These are phyloP conservation scores for Strigamia transsilvanica DNA, from an alignment of 2,888 invertebrate species.

Conservation along the genomic window DNA sequence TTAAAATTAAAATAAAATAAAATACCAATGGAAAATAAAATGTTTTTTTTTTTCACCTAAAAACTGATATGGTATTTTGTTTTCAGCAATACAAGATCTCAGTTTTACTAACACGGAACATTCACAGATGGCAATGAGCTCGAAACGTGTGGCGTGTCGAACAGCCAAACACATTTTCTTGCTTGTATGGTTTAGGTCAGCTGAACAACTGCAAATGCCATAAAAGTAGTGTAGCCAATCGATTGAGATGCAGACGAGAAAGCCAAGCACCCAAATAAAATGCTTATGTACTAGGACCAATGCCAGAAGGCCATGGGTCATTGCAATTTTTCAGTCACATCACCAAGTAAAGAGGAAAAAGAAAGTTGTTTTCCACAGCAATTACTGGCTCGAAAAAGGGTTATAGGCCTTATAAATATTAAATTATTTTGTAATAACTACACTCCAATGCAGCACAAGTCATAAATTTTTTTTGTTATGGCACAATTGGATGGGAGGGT, in stretches of 20 bases:
- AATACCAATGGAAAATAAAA: too few relatives aligned
- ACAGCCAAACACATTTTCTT: slow-evolving; percentile 36
- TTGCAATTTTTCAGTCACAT: slow-evolving; percentile 40
- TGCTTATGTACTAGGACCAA: slow-evolving; percentile 47
- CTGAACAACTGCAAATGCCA: slow-evolving; percentile 49
- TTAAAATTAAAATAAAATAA: too few relatives aligned
- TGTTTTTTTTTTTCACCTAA: too few relatives aligned
- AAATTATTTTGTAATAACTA: slow-evolving; percentile 9
- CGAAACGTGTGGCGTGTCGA: slow-evolving; percentile 39
- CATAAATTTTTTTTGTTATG: not conserved
- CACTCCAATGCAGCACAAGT: not conserved
- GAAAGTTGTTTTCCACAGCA: slow-evolving; percentile 20
- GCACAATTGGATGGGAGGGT: not conserved
- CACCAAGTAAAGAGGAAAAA: slow-evolving; percentile 43
- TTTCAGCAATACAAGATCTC: not conserved
- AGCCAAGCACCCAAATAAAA: slow-evolving; percentile 49
- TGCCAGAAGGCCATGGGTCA: slow-evolving; percentile 46
- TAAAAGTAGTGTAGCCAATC: slow-evolving; percentile 47
- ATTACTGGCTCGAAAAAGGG: slow-evolving; percentile 10
- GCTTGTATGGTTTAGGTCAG: slow-evolving; percentile 46
- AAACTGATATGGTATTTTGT: too few relatives aligned
- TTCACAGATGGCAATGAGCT: slow-evolving; percentile 37
- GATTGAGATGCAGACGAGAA: slow-evolving; percentile 48
- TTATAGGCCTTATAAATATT: slow-evolving; percentile 22
- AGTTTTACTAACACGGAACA: slow-evolving; percentile 17